Base-by-base conservation (phyloP, 1,140 invertebrate genomes). In the Phymastichus coffea region DNA sequence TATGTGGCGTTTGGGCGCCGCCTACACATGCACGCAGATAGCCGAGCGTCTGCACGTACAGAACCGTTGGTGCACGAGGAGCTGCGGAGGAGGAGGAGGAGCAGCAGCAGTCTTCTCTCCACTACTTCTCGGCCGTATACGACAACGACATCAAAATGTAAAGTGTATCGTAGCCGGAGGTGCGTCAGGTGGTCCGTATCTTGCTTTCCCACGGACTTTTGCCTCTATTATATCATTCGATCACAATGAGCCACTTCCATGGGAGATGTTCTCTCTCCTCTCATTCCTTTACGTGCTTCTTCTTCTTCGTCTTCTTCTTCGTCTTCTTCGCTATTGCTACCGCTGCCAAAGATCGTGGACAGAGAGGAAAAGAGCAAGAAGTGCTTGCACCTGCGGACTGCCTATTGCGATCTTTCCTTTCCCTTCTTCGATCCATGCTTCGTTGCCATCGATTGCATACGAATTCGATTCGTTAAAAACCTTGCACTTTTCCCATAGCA, bases 161-260 rank as follows among this genome's bases (percentile, higher is more conserved):
- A 70, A 68, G 68, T 68, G 66, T 68, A 70, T 70, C 68, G 66
- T 69, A 63, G 69, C 60, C 70, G 61, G 69, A 66, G 69, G 69
- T 67, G 70, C 72, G 73, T 77, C 75, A 77, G 74, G 74, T 76
- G 74, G 72, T 58, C 62, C 66, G 68, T 67, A 70, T 75, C 67
- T 75, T 57, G 68, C 70, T 74, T 77, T 77, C 75, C 70, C 75
- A 77, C 74, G 73, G 73, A 64, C 69, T 67, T 72, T 63, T 65
- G 64, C 71, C 68, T 73, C 72, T 73, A 74, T 77, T 77, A 76
- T 76, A 77, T 77, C 75, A 76, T 66, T 71, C 72, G 71, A 75
- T 77, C 70, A 76, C 74, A 76, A 77, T 77, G 70, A 66, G 66
- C 71, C 67, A 66, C 69, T 65, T 65, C 61, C 48, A 35, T 17